phyloP scores from a whole-genome alignment of 1,140 invertebrate species.

The Neodiprion lecontei region DNA sequence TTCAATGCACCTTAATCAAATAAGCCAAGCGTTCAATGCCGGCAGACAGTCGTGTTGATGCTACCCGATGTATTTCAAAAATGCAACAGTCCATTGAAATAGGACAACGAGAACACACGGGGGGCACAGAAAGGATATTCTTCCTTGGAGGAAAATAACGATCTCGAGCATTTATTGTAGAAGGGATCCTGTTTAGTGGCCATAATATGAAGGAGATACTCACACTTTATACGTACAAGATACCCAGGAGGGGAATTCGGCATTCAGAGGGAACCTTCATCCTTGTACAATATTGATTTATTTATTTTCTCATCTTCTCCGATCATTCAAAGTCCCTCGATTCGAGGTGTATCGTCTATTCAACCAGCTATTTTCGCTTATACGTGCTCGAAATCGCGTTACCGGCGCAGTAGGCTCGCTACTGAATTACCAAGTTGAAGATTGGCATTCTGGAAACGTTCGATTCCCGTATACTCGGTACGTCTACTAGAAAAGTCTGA shows the following conservation, averaged over 20 bases:
- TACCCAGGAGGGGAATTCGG: too few relatives aligned
- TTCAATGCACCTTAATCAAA: conserved; percentile 45
- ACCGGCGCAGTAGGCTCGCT: neutral
- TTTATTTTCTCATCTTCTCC: too few relatives aligned
- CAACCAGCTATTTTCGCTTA: neutral
- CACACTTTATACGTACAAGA: too few relatives aligned
- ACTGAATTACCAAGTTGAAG: conserved; percentile 3
- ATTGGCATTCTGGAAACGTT: neutral
- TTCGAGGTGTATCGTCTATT: neutral
- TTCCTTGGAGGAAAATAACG: too few relatives aligned
- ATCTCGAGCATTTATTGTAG: too few relatives aligned
- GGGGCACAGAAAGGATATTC: too few relatives aligned
- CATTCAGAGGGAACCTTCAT: too few relatives aligned
- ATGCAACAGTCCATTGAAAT: neutral
- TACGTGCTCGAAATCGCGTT: neutral
- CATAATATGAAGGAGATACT: too few relatives aligned
- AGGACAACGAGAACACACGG: neutral
- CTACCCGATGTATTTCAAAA: neutral
- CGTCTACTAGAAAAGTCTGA: neutral
- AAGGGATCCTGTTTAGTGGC: too few relatives aligned
- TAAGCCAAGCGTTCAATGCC: conserved; percentile 25
- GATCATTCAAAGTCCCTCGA: too few relatives aligned
- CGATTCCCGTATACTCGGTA: neutral
- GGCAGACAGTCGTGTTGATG: neutral
- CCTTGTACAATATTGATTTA: too few relatives aligned